A percentile compares a stretch with the other conserved stretches of the same genome.
Evolutionary conservation across 2,888 invertebrate genomes (phyloP).

Genomic region (Rutpela maculata): DNA sequence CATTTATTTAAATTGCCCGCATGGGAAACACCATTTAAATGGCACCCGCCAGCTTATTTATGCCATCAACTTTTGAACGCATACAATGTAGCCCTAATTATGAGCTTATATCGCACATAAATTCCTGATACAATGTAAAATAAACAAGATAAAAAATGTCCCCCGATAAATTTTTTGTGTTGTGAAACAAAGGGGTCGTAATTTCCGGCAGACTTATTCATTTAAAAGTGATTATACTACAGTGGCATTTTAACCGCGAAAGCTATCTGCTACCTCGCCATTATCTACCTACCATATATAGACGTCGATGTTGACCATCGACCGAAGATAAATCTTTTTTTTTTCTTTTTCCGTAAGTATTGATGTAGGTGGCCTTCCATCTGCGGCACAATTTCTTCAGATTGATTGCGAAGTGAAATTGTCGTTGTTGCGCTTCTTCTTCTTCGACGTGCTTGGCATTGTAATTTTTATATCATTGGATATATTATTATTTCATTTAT

Average conservation of each 20-base stretch:
- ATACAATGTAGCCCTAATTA: slow-evolving; percentile 39
- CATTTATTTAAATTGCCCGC: not conserved
- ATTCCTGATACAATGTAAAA: slow-evolving; percentile 45
- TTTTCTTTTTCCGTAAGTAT: slow-evolving; percentile 46
- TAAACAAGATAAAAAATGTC: slow-evolving; percentile 46
- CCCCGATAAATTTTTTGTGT: slow-evolving; percentile 47
- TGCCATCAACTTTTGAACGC: slow-evolving; percentile 8
- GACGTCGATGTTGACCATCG: slow-evolving; percentile 32
- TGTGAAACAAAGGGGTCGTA: slow-evolving; percentile 53
- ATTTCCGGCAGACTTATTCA: slow-evolving; percentile 46
- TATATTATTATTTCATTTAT: too few species aligned
- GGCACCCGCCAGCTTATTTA: slow-evolving; percentile 14
- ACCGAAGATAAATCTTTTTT: slow-evolving; percentile 44
- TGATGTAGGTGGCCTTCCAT: slow-evolving; percentile 51
- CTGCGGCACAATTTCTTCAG: slow-evolving; percentile 16
- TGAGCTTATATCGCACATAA: slow-evolving; percentile 43
- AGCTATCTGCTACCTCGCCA: slow-evolving; percentile 40
- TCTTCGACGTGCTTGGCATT: not conserved
- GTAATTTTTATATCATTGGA: not conserved
- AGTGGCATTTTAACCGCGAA: slow-evolving; percentile 39
- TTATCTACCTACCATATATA: slow-evolving; percentile 47
- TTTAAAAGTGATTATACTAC: slow-evolving; percentile 46
- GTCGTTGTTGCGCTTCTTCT: not conserved
- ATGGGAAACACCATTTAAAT: not conserved
- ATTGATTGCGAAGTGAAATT: slow-evolving; percentile 9